Evolutionary conservation across 1,140 invertebrate species (phyloP), one percentile per base, ranked within the genome.

Genomic region (Cyclina sinensis): DNA sequence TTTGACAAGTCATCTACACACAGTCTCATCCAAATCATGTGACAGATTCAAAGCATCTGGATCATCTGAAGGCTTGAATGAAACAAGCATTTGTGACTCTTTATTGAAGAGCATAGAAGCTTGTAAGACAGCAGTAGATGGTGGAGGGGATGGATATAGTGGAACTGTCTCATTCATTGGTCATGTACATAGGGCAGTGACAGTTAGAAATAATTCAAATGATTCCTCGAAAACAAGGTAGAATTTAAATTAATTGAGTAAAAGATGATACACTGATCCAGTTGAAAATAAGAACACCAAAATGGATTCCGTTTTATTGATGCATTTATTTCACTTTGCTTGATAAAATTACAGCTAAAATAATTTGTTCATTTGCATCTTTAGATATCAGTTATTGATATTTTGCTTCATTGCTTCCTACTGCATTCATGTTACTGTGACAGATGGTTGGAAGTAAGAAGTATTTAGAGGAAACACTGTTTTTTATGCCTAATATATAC

Each of bases 41-140:
- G 46, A 73, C 37, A 5, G n/a, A 32, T 43, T 32, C 9, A 14
- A n/a, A n/a, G 51, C 18, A 81, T 81, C 79, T 21, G 35, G 30
- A 32, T 70, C 65, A 39, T 27, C 16, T 11, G 57, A n/a, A 46
- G 46, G 84, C 24, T 59, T 65, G 51, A 12, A 37, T 12, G 84
- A 78, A 24, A 9, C 62, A 18, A n/a, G 16, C 51, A 78, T 30
- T 65, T 78, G 48, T 86, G 43, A 86, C 74, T 86, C 84, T 51
- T 59, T 86, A 62, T 78, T 86, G 73, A 65, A 86, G 84, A 86
- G 84, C 59, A 86, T 86, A 37, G 68, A 86, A 46, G 37, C 54
- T 43, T 62, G 84, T 18, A 78, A 43, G 21, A 37, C 43, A 62
- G 68, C 46, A 30, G 48, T 48, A 16, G 48, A 74, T 86, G 84